Percentiles rank a stretch among this genome's conserved stretches.
Evolutionary conservation across 2,113 vertebrate genomes (phyloP).

Genomic region (Calonectris borealis): DNA sequence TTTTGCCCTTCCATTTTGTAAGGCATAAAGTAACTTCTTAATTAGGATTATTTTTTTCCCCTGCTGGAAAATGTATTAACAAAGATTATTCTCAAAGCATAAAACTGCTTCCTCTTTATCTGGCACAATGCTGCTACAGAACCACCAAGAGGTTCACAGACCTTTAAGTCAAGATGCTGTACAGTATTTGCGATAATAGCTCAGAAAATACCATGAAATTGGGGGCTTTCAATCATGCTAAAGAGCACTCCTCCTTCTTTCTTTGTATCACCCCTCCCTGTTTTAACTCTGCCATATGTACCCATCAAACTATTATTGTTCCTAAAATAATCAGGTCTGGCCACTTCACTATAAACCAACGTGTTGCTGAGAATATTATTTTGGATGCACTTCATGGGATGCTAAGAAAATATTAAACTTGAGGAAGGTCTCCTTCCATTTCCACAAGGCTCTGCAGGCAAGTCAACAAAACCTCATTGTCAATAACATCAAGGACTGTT

Average conservation of each 20-base stretch:
- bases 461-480: constrained; percentile 63
- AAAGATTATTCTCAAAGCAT: constrained; percentile 5
- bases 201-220: not conserved
- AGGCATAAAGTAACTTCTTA: constrained; percentile 55
- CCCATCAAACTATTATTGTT: not conserved
- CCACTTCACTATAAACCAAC: not conserved
- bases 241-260: not conserved
- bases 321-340: not conserved
- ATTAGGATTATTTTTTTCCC: constrained; percentile 37
- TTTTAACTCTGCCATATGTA: not conserved
- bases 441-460: constrained; percentile 8
- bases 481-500: constrained; percentile 66
- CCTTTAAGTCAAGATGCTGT: not conserved
- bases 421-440: constrained; percentile 44
- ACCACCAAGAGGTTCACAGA: not conserved
- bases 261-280: not conserved
- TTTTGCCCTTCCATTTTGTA: constrained; percentile 45
- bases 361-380: not conserved
- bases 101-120: not conserved
- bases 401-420: constrained; percentile 13
- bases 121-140: not conserved
- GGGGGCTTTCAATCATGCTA: not conserved
- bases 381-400: not conserved
- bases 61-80: constrained; percentile 21
- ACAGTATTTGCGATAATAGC: not conserved